Percentiles rank a stretch among this genome's conserved stretches.
phyloP scores from a whole-genome alignment of 2,797 vertebrate species.

The Hippoglossus hippoglossus region DNA sequence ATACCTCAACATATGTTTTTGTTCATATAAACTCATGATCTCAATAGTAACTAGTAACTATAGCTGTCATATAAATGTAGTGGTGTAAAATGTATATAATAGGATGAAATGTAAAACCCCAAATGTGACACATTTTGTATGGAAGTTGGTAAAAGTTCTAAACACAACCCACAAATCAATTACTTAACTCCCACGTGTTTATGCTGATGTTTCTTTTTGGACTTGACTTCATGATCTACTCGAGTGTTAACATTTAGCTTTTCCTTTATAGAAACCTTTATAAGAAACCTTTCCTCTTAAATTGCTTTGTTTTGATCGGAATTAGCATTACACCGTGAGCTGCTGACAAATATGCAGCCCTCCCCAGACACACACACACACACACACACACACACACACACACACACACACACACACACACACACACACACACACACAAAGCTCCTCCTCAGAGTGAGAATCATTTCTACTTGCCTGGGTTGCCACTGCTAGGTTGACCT shows the following conservation, averaged over 20 bases:
- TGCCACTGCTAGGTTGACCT: constrained; percentile 84
- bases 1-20: no score
- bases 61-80: no score
- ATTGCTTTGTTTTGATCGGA: constrained; percentile 58
- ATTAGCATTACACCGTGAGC: constrained; percentile 59
- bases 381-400: constrained; percentile 35
- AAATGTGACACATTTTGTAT: no score
- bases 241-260: constrained; percentile 43
- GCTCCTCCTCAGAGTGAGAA: constrained; percentile 76
- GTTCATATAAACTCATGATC: no score
- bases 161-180: neutral
- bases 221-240: neutral
- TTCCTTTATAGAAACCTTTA: constrained; percentile 18
- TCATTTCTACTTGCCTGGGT: constrained; percentile 81
- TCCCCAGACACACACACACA: constrained; percentile 22
- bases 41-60: no score
- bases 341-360: constrained; percentile 65
- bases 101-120: no score
- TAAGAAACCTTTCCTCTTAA: constrained; percentile 45
- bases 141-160: neutral
- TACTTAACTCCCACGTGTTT: neutral
- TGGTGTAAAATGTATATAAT: no score
- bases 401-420: constrained; percentile 43
- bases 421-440: constrained; percentile 40
- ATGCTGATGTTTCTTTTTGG: neutral